These are phyloP conservation scores for Dryocosmus kuriphilus DNA, from an alignment of 2,888 invertebrate species.

Conservation along the genomic window DNA sequence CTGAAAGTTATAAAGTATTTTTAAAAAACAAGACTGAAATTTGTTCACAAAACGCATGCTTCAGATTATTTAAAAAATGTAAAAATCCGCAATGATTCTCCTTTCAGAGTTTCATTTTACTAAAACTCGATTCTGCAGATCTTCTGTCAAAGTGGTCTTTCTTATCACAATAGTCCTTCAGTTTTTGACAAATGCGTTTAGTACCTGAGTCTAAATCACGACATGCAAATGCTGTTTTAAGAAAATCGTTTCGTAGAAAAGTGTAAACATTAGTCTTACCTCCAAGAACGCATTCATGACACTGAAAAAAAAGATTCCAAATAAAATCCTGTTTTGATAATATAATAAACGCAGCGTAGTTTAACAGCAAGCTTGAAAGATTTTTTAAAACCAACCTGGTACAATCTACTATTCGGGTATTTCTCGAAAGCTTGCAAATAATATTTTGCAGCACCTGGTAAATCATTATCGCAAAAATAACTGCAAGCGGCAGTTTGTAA, in stretches of 20 bases:
- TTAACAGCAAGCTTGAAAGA: background rate
- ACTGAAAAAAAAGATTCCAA: background rate
- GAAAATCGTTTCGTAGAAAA: background rate
- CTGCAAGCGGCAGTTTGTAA: slow-evolving; percentile 1
- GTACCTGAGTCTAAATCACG: background rate
- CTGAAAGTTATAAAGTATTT: too few relatives aligned
- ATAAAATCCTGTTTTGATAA: background rate
- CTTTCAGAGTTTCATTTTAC: slow-evolving; percentile 1
- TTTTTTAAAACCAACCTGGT: background rate
- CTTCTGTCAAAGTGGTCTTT: background rate
- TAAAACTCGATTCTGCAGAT: background rate
- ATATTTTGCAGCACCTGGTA: slow-evolving; percentile 6
- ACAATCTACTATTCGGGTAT: slow-evolving; percentile 2
- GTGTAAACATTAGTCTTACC: background rate
- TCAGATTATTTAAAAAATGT: too few relatives aligned
- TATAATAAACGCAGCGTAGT: background rate
- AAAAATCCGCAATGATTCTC: too few relatives aligned
- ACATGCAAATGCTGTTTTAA: background rate
- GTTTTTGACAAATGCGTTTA: background rate
- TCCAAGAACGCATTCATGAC: slow-evolving; percentile 5
- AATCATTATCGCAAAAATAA: slow-evolving; percentile 1
- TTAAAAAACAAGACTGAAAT: too few relatives aligned
- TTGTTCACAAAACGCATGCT: too few relatives aligned
- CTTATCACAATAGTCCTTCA: slow-evolving; percentile 4
- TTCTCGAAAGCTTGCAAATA: background rate